Base-by-base conservation (phyloP, 2,113 vertebrate species). In the Thymallus thymallus region DNA sequence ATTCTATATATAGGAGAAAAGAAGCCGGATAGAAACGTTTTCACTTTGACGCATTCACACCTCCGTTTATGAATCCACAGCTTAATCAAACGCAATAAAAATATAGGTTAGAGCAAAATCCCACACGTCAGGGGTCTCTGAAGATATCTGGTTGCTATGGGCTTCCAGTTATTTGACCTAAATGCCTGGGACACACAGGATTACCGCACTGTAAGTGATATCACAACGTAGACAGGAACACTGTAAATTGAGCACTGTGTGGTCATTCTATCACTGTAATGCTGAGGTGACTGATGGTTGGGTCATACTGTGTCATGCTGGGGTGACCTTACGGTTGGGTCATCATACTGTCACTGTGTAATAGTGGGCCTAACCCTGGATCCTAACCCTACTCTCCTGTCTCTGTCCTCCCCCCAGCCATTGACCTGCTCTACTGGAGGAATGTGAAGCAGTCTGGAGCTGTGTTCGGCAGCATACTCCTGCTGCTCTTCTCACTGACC, bases 401-500 rank as follows among this genome's bases (percentile, higher is more conserved):
- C 77, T 73, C 29, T 79, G n/a, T 74, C 66, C 71, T 80, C 68
- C 82, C 78, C 60, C 1, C 93, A 99, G 98, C 95, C 45, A 94
- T 99, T 46, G 97, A 98, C 91, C 92, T 99, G 88, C 93, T 99
- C 75, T 98, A 98, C 92, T 99, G 98, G 98, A 95, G 95, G 74
- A 96, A 99, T 85, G 91, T 98, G 90, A 98, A 97, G 93, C 96
- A 97, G 92, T 96, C 97, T 0, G 96, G 95, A 3, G 94, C 98
- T 0, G 90, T 97, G 84, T 98, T 99, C 0, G 96, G 97, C 87
- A 96, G 97, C 76, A 91, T 95, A 82, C 92, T 99, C 74, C 90
- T 99, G 88, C 94, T 99, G 81, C 96, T 99, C 76, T 98, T 99
- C 93, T 98, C 97, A 61, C 94, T 99, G 91, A 98, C 96, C 80